phyloP scores from a whole-genome alignment of 92 coral and sea anemone species.

The Phymanthus crucifer region DNA sequence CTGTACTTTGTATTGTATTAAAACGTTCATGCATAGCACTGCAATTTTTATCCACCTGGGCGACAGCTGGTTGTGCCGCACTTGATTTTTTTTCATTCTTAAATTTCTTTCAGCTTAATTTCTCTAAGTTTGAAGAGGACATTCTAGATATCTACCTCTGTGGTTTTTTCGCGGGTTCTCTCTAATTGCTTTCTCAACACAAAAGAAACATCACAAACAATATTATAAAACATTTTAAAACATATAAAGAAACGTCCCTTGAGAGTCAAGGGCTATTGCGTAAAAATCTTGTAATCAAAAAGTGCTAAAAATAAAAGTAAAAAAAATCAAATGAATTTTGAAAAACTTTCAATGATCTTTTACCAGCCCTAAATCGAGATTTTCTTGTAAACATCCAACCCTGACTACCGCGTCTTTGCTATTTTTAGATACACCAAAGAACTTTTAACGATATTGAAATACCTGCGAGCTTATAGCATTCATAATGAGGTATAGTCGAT shows the following conservation, averaged over 20 bases:
- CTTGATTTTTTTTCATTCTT: too few relatives aligned
- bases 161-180: background rate
- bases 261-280: background rate
- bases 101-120: too few relatives aligned
- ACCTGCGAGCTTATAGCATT: conserved; percentile 39
- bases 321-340: too few relatives aligned
- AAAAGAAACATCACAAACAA: background rate
- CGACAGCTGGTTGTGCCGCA: background rate
- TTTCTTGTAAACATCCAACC: background rate
- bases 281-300: too few relatives aligned
- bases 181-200: background rate
- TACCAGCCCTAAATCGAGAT: background rate
- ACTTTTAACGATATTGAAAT: conserved; percentile 25
- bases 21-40: conserved; percentile 12
- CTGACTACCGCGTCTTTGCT: background rate
- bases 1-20: conserved; percentile 9
- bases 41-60: conserved; percentile 6
- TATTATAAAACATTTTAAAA: background rate
- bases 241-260: background rate
- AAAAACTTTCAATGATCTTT: too few relatives aligned
- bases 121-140: background rate
- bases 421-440: conserved; percentile 9
- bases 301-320: too few relatives aligned
- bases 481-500: conserved; percentile 5
- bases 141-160: background rate